These are phyloP conservation scores for Cyphomyrus plagiostoma DNA, from an alignment of 2,113 vertebrate species.

Conservation along the genomic window DNA sequence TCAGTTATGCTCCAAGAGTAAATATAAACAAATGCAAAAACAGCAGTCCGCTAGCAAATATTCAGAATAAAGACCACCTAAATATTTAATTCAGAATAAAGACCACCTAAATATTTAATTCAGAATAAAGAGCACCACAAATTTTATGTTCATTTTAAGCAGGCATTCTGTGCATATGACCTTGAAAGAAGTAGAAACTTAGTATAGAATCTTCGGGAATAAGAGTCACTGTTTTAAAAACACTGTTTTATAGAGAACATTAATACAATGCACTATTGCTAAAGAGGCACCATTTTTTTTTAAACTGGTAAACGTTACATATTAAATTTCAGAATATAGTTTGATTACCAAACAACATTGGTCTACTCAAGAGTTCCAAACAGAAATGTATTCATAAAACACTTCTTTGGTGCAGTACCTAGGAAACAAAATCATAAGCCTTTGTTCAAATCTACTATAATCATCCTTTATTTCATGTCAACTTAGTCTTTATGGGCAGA, in stretches of 20 bases:
- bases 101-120: neutral
- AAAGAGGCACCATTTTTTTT: neutral
- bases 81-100: neutral
- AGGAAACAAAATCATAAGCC: slow-evolving; percentile 18
- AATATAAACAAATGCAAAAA: neutral
- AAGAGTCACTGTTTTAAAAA: neutral
- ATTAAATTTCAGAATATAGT: neutral
- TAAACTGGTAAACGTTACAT: neutral
- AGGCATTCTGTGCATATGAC: neutral
- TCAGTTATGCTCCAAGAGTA: neutral
- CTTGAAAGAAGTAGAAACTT: neutral
- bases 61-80: neutral
- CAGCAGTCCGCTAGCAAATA: neutral
- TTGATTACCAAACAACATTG: neutral
- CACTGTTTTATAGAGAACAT: neutral
- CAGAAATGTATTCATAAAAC: slow-evolving; percentile 30
- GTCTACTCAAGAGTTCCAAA: slow-evolving; percentile 4
- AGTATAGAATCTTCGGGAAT: neutral
- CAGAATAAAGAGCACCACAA: neutral
- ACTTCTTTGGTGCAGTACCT: slow-evolving; percentile 10
- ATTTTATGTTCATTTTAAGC: neutral
- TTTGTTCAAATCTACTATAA: slow-evolving; percentile 7
- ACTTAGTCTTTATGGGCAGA: neutral
- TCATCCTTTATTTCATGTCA: neutral
- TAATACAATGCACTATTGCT: neutral